Evolutionary conservation across 2,113 vertebrate species (phyloP).

Genomic region (Varanus komodoensis): DNA sequence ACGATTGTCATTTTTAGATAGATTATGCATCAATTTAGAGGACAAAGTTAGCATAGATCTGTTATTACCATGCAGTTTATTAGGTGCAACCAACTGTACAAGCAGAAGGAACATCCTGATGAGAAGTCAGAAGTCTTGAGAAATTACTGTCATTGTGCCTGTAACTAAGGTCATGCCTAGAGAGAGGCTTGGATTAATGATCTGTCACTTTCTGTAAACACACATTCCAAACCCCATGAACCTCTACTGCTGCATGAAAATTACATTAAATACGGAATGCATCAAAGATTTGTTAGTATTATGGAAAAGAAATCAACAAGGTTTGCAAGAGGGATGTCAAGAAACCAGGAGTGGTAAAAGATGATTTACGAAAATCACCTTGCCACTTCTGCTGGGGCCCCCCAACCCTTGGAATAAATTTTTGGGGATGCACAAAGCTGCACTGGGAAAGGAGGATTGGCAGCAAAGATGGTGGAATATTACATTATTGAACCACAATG

Average conservation of each 20-base stretch:
- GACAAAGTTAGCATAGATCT: slow-evolving; percentile 40
- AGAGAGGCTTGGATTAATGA: slow-evolving; percentile 64
- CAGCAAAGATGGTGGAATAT: too few relatives aligned
- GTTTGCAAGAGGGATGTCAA: background rate
- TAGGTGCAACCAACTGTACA: slow-evolving; percentile 57
- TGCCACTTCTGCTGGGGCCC: too few relatives aligned
- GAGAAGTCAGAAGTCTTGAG: slow-evolving; percentile 61
- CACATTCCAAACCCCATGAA: slow-evolving; percentile 52
- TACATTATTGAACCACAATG: too few relatives aligned
- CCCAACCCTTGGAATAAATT: too few relatives aligned
- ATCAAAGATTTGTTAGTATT: slow-evolving; percentile 33
- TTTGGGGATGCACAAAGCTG: too few relatives aligned
- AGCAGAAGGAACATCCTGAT: slow-evolving; percentile 42
- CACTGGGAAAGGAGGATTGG: too few relatives aligned
- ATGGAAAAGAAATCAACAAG: slow-evolving; percentile 41
- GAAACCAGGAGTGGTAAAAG: background rate
- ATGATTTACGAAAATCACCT: background rate
- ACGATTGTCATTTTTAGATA: slow-evolving; percentile 47
- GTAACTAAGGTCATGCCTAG: slow-evolving; percentile 43
- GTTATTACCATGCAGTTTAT: slow-evolving; percentile 48
- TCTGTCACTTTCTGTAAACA: slow-evolving; percentile 68
- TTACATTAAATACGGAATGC: slow-evolving; percentile 48
- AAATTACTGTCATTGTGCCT: slow-evolving; percentile 57
- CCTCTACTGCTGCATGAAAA: slow-evolving; percentile 13
- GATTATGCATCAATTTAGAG: background rate